Base-by-base conservation (phyloP, 2,797 vertebrate species). In the Siniperca obscura region DNA sequence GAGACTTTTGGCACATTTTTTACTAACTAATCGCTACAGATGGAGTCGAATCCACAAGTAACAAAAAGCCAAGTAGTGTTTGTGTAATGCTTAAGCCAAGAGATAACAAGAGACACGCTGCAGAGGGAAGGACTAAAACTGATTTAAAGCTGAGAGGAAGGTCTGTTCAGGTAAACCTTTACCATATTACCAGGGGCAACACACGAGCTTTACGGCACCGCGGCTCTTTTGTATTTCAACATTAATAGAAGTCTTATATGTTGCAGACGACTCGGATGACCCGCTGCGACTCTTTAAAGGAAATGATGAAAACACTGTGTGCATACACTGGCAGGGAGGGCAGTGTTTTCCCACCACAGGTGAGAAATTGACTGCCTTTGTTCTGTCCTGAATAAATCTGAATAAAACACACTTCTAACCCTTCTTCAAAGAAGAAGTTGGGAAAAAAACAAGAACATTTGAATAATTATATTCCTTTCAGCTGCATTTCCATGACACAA, bases 321-420 rank as follows among this genome's bases (percentile, higher is more conserved):
- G 36, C 70, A 50, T 67, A 69, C 53, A 34, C 50, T n/a, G 46
- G 19, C 75, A 55, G 74, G 66, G 36, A 27, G 76, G 3, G 36
- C 21, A 1, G 55, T 53, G 53, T 60, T 86, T 83, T 66, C 40
- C 57, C 76, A n/a, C 64, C 74, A 68, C 80, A 84, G 74, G 56
- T 82, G 78, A 77, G 64, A 55, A 69, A 82, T 38, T 4, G 27
- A 57, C 64, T 65, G 55, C 21, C 78, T 86, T 84, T 87, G 79
- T 89, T 86, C 76, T 87, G 42, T 44, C 36, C 1, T 65, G 82
- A 83, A 86, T 79, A 84, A 71, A 81, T 84, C 71, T 57, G 80
- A 87, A 84, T 77, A 83, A 84, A 87, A 75, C 66, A 40, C 53
- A 48, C 52, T 55, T 55, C 70, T 65, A 69, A 77, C 71, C 38